Evolutionary conservation across 2,888 invertebrate genomes (phyloP).

Genomic region (Alloplasta piceator): DNA sequence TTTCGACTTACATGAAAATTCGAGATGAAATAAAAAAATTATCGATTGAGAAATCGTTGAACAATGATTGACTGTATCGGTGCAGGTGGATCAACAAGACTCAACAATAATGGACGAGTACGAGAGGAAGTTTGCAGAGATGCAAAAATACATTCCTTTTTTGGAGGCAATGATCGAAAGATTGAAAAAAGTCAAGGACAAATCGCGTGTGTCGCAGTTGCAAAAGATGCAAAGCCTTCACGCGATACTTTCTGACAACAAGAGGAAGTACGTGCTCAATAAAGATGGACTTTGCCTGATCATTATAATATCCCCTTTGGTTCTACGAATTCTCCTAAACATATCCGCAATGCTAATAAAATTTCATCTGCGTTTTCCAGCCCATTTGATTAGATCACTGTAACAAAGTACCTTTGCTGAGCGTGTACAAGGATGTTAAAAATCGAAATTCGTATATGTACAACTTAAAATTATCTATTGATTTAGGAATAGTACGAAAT

Average conservation of each 20-base stretch:
- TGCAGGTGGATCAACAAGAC: conserved; percentile 66
- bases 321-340: conserved; percentile 4
- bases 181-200: conserved; percentile 85
- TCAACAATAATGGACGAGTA: conserved; percentile 83
- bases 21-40: neutral
- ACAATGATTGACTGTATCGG: conserved; percentile 65
- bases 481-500: conserved; percentile 17
- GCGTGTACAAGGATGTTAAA: conserved; percentile 20
- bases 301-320: conserved; percentile 27
- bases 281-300: conserved; percentile 45
- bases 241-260: conserved; percentile 86
- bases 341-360: neutral
- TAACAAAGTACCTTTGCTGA: conserved; percentile 29
- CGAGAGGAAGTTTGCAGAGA: conserved; percentile 86
- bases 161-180: conserved; percentile 88
- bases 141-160: conserved; percentile 90
- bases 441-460: conserved; percentile 36
- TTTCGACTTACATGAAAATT: neutral
- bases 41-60: conserved; percentile 41
- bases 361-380: conserved; percentile 1
- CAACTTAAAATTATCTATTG: conserved; percentile 11
- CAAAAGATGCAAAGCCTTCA: conserved; percentile 87
- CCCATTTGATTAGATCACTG: neutral
- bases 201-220: conserved; percentile 83
- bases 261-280: conserved; percentile 85